These are phyloP conservation scores for Phaedon cochleariae DNA, from an alignment of 2,888 invertebrate species.

Conservation along the genomic window DNA sequence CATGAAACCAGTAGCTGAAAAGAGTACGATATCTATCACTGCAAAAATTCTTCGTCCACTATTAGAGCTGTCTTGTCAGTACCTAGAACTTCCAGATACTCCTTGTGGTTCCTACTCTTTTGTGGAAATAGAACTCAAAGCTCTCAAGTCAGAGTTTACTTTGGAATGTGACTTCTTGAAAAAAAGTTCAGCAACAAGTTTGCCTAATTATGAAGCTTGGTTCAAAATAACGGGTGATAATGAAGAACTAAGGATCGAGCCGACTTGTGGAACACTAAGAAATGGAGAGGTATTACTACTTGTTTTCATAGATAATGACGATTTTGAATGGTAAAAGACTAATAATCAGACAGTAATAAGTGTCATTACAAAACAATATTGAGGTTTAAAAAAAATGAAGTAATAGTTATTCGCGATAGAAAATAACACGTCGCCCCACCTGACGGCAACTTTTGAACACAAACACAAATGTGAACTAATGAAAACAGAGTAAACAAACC, in stretches of 20 bases:
- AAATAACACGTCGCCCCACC: too few relatives aligned
- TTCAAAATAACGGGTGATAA: constrained; percentile 40
- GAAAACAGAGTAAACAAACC: too few relatives aligned
- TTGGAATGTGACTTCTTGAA: constrained; percentile 24
- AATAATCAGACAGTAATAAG: too few relatives aligned
- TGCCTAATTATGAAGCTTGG: constrained; percentile 34
- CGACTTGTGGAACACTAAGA: constrained; percentile 43
- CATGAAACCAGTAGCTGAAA: background rate
- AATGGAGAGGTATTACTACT: constrained; percentile 39
- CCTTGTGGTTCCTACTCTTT: constrained; percentile 44
- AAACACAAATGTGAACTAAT: too few relatives aligned
- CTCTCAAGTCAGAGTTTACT: constrained; percentile 25
- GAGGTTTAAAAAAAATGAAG: too few relatives aligned
- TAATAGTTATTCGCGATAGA: too few relatives aligned
- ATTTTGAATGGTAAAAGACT: too few relatives aligned
- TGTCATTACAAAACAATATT: too few relatives aligned
- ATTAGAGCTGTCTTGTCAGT: constrained; percentile 43
- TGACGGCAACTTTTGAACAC: too few relatives aligned
- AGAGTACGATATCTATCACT: constrained; percentile 22
- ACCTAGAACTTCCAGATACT: constrained; percentile 43
- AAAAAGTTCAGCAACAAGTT: constrained; percentile 20
- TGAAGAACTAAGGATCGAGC: constrained; percentile 41
- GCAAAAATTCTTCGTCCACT: constrained; percentile 36
- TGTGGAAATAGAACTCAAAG: constrained; percentile 36
- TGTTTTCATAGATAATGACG: background rate